Evolutionary conservation across 2,797 vertebrate genomes (phyloP).

Genomic region (Pogonophryne albipinna): DNA sequence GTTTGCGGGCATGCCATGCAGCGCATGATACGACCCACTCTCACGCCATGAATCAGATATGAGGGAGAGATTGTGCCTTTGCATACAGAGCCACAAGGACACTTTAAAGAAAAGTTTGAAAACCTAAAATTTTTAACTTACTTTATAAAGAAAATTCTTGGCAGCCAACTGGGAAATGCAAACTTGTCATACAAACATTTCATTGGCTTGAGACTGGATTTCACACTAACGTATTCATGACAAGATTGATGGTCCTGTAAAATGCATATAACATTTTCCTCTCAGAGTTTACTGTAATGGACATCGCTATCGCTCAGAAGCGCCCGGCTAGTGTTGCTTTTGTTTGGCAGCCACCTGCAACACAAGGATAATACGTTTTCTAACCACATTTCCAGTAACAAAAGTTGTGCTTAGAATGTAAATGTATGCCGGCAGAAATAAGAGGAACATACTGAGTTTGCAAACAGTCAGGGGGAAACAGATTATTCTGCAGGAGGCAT

Average conservation of each 20-base stretch:
- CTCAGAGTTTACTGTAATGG: not conserved
- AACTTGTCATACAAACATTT: not conserved
- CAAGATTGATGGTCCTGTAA: constrained; percentile 6
- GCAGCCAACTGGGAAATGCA: not conserved
- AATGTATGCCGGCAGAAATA: not conserved
- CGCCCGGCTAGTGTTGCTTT: not conserved
- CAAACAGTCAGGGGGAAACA: not conserved
- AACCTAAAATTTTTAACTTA: constrained; percentile 9
- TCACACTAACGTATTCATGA: constrained; percentile 24
- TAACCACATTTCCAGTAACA: not conserved
- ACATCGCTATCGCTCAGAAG: not conserved
- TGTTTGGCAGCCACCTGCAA: not conserved
- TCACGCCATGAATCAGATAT: constrained; percentile 40
- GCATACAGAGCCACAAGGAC: constrained; percentile 30
- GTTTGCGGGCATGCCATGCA: constrained; percentile 11
- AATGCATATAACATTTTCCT: constrained; percentile 1
- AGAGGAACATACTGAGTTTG: not conserved
- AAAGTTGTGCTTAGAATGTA: not conserved
- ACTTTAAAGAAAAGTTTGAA: constrained; percentile 15
- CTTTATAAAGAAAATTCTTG: constrained; percentile 12
- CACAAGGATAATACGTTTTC: constrained; percentile 1
- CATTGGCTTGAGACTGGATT: not conserved
- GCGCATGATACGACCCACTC: constrained; percentile 36
- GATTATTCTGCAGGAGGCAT: not conserved
- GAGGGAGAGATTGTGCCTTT: constrained; percentile 10